Percentiles rank a stretch among this genome's conserved stretches.
Evolutionary conservation across 2,113 vertebrate species (phyloP).

Genomic region (Numida meleagris): DNA sequence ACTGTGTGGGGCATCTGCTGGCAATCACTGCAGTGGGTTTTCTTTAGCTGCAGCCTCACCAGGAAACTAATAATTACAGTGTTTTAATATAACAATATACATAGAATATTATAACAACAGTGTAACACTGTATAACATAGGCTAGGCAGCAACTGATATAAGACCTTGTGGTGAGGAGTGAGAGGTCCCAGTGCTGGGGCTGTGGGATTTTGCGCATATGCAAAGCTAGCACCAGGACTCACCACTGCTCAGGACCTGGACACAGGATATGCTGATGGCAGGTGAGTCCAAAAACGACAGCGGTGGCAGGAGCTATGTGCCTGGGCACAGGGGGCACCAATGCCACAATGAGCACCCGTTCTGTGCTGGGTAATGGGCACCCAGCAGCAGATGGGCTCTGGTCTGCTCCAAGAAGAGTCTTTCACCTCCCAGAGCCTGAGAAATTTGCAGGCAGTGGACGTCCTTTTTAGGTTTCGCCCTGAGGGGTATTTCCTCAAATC

Average conservation of each 20-base stretch:
- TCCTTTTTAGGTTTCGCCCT: neutral
- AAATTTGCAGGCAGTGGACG: neutral
- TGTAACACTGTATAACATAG: neutral
- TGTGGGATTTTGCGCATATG: neutral
- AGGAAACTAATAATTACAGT: neutral
- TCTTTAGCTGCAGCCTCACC: neutral
- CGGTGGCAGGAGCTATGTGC: neutral
- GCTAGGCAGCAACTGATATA: neutral
- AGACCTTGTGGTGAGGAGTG: accelerated
- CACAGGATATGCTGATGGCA: accelerated
- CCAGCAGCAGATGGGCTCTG: neutral
- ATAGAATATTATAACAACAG: neutral
- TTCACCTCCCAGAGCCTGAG: neutral
- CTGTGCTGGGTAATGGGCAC: neutral
- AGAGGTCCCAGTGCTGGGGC: accelerated
- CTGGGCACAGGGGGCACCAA: neutral
- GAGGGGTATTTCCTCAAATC: neutral
- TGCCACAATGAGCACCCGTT: neutral
- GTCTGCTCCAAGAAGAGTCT: neutral
- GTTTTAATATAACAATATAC: neutral
- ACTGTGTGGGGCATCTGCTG: neutral
- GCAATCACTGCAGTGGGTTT: neutral
- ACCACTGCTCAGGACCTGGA: accelerated
- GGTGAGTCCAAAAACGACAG: neutral
- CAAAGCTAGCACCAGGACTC: accelerated